Evolutionary conservation across 1,140 invertebrate species (phyloP).

Genomic region (Euborellia annulipes): DNA sequence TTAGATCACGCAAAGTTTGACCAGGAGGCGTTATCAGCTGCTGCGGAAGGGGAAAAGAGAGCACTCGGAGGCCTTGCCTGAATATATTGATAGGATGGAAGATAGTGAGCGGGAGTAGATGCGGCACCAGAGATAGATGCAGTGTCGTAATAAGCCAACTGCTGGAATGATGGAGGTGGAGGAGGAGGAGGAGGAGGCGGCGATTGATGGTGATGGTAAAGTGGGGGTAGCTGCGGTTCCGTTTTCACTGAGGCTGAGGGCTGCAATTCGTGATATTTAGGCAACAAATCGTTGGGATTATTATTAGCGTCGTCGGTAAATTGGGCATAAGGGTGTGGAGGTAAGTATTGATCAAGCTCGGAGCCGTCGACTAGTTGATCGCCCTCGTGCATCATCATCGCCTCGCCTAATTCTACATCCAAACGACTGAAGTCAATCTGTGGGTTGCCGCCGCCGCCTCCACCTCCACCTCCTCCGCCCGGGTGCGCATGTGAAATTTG

Average conservation of each 20-base stretch:
- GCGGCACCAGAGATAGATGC: conserved; percentile 10
- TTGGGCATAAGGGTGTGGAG: no score
- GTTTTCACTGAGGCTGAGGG: conserved; percentile 27
- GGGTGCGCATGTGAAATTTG: no score
- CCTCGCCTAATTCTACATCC: conserved; percentile 32
- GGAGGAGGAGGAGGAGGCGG: neutral
- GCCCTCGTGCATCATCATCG: conserved; percentile 11
- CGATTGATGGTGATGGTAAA: conserved; percentile 16
- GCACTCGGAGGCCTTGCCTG: neutral
- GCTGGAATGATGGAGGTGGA: neutral
- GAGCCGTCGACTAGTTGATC: conserved; percentile 38
- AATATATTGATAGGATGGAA: conserved; percentile 11
- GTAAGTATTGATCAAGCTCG: conserved; percentile 50
- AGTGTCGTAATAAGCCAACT: no score
- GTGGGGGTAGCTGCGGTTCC: conserved; percentile 16
- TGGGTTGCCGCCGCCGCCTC: neutral
- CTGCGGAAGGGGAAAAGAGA: no score
- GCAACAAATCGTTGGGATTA: no score
- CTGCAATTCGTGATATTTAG: conserved; percentile 33
- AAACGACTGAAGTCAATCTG: conserved; percentile 34
- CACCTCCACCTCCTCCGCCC: no score
- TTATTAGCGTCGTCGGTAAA: no score
- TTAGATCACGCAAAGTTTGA: no score
- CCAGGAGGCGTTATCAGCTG: no score
- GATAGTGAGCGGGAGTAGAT: no score